Evolutionary conservation across 2,888 invertebrate species (phyloP).

Genomic region (Mesorhabditis spiculigera): DNA sequence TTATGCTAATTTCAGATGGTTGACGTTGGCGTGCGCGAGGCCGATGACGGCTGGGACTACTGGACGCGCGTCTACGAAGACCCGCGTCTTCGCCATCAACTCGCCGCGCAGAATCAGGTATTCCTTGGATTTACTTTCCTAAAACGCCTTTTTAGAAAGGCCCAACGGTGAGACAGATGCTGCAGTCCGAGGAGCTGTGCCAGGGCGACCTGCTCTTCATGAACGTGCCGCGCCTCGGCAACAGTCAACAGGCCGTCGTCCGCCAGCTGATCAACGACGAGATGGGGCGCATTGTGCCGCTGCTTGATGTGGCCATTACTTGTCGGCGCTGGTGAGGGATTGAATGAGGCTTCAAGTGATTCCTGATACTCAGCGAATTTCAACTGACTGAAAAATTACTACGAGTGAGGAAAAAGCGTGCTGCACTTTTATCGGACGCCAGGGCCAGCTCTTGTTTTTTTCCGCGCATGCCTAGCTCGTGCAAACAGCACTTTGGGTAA

Average conservation of each 20-base stretch:
- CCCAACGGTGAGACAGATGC: neutral
- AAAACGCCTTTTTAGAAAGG: neutral
- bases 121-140: neutral
- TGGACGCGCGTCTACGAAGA: slow-evolving; percentile 5
- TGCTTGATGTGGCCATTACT: neutral
- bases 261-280: neutral
- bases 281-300: neutral
- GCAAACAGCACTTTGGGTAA: too few relatives aligned
- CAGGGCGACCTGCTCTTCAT: neutral
- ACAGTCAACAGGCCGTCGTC: neutral
- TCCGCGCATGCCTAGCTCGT: too few relatives aligned
- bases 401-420: neutral
- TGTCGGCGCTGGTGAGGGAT: neutral
- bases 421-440: neutral
- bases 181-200: slow-evolving; percentile 1
- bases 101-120: neutral
- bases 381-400: too few relatives aligned
- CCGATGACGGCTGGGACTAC: slow-evolving; percentile 3
- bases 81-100: neutral
- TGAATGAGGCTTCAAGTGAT: too few relatives aligned
- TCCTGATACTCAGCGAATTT: too few relatives aligned
- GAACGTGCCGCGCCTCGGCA: slow-evolving; percentile 8
- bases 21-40: neutral
- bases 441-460: too few relatives aligned
- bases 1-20: neutral